A percentile compares a stretch with the other conserved stretches of the same genome.
These are phyloP conservation scores for Acanthisitta chloris DNA, from an alignment of 2,113 vertebrate species.

Conservation along the genomic window DNA sequence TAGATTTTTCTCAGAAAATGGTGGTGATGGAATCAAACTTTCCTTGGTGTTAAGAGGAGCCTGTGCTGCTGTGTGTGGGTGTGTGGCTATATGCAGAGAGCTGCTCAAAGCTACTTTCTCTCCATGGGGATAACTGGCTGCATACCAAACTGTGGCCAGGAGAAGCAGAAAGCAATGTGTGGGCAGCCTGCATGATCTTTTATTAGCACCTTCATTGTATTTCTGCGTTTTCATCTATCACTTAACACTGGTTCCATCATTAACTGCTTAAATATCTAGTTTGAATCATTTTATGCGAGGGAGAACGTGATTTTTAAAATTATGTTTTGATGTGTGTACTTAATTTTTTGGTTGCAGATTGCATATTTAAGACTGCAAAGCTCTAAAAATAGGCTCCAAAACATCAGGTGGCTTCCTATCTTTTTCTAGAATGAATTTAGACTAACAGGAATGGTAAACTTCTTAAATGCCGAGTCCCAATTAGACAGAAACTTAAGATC, in stretches of 20 bases:
- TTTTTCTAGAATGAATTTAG: neutral
- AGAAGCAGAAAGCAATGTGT: conserved; percentile 70
- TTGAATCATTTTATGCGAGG: neutral
- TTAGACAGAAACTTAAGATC: neutral
- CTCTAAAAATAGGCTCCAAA: neutral
- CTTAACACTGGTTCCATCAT: conserved; percentile 15
- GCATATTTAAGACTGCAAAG: conserved; percentile 4
- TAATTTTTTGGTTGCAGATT: conserved; percentile 32
- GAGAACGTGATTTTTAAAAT: conserved; percentile 10
- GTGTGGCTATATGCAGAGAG: conserved; percentile 69
- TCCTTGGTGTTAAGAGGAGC: conserved; percentile 66
- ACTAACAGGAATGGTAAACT: neutral
- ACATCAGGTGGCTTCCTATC: neutral
- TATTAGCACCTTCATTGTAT: conserved; percentile 68
- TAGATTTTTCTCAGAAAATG: conserved; percentile 77
- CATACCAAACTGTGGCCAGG: conserved; percentile 60
- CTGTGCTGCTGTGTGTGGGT: conserved; percentile 72
- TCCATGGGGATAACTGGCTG: conserved; percentile 69
- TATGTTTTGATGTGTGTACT: conserved; percentile 19
- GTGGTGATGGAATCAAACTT: conserved; percentile 70
- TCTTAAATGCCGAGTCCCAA: neutral
- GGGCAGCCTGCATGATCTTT: conserved; percentile 72
- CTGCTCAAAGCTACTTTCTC: conserved; percentile 68
- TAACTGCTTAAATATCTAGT: conserved; percentile 23
- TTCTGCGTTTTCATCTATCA: conserved; percentile 12